Conservation (phyloP, 2,888 invertebrate genomes). For the Quadroppia sp. region DNA sequence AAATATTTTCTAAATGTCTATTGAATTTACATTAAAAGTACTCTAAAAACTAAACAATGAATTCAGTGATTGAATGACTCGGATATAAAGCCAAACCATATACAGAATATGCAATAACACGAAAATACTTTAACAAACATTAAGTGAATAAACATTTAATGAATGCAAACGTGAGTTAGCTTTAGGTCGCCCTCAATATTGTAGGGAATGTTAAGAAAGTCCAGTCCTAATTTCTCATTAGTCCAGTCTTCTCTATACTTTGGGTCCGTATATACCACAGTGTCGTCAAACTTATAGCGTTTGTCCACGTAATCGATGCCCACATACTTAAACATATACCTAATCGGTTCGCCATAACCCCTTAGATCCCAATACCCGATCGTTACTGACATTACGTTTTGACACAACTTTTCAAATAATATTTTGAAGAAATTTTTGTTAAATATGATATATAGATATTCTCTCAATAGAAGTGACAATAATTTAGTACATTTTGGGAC, state of each 20-base stretch:
- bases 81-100: background rate
- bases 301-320: constrained; percentile 55
- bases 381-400: background rate
- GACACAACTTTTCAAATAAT: no score
- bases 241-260: constrained; percentile 49
- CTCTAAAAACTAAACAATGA: no score
- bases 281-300: constrained; percentile 53
- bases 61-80: no score
- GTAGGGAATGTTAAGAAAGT: constrained; percentile 54
- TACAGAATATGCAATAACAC: background rate
- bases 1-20: no score
- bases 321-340: constrained; percentile 54
- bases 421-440: no score
- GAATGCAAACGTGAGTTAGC: constrained; percentile 48
- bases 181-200: constrained; percentile 53
- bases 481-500: no score
- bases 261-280: constrained; percentile 45
- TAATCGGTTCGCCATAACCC: constrained; percentile 49
- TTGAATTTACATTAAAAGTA: no score
- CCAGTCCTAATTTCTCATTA: constrained; percentile 52
- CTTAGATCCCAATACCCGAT: constrained; percentile 48
- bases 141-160: background rate
- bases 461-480: no score
- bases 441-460: no score
- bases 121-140: no score